A percentile compares a stretch with the other conserved stretches of the same genome.
These are phyloP conservation scores for Drosophila hamatofila DNA, from an alignment of 2,888 invertebrate species.

Conservation along the genomic window DNA sequence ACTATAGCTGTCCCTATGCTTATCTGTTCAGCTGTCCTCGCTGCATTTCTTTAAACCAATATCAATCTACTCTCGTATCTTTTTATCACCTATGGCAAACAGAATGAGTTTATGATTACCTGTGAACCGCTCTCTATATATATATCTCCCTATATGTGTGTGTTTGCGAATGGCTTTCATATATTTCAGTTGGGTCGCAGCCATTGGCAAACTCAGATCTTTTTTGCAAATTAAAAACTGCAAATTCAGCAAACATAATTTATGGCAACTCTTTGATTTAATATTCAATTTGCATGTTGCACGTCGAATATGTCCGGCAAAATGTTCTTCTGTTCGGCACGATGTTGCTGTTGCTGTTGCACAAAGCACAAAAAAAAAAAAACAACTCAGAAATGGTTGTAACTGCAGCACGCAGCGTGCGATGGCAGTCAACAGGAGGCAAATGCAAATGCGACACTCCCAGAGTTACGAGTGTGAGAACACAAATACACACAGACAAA, in stretches of 20 bases:
- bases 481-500: neutral
- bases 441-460: conserved; percentile 47
- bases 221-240: conserved; percentile 6
- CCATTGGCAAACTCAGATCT: neutral
- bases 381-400: neutral
- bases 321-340: conserved; percentile 15
- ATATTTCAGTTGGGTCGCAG: neutral
- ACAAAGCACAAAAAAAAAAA: neutral
- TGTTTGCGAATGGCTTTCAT: neutral
- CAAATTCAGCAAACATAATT: conserved; percentile 12
- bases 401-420: neutral
- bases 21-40: too few species aligned
- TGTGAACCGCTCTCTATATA: neutral
- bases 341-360: neutral
- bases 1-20: too few species aligned
- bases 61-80: conserved; percentile 1
- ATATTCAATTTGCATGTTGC: conserved; percentile 8
- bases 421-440: conserved; percentile 21
- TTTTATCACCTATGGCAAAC: neutral
- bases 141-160: neutral
- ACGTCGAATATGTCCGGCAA: conserved; percentile 5
- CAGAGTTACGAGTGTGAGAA: neutral
- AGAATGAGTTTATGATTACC: conserved; percentile 3
- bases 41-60: conserved; percentile 21
- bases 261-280: conserved; percentile 2